Conservation (phyloP, 2,888 invertebrate species). For the Catocala sponsa region DNA sequence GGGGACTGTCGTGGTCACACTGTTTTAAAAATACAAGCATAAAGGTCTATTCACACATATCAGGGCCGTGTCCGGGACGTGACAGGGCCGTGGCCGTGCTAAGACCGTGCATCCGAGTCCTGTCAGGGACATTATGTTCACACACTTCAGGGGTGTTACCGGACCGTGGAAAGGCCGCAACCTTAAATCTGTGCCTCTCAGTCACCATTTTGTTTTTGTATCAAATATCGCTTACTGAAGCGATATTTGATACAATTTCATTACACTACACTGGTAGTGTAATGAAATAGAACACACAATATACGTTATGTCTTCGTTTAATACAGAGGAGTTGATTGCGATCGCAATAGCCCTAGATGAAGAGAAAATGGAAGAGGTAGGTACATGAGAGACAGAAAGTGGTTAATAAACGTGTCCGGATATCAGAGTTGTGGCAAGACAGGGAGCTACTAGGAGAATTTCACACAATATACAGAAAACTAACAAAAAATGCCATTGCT, state of each 20-base stretch:
- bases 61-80: background rate
- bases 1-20: no score
- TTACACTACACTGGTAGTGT: no score
- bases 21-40: no score
- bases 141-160: background rate
- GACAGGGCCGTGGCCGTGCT: background rate
- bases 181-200: background rate
- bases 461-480: slow-evolving; percentile 17
- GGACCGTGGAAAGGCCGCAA: background rate
- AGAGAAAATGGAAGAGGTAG: slow-evolving; percentile 1
- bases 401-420: slow-evolving; percentile 4
- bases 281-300: background rate
- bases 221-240: background rate
- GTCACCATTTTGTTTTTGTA: background rate
- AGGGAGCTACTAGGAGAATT: slow-evolving; percentile 13
- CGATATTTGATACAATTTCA: no score
- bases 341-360: slow-evolving; percentile 15
- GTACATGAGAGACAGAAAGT: background rate
- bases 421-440: slow-evolving; percentile 13
- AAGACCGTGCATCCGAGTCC: background rate
- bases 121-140: no score
- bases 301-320: slow-evolving; percentile 11
- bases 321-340: slow-evolving; percentile 7
- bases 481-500: slow-evolving; percentile 13
- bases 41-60: no score